Evolutionary conservation across 2,888 invertebrate genomes (phyloP).

Genomic region (Notodonta dromedarius): DNA sequence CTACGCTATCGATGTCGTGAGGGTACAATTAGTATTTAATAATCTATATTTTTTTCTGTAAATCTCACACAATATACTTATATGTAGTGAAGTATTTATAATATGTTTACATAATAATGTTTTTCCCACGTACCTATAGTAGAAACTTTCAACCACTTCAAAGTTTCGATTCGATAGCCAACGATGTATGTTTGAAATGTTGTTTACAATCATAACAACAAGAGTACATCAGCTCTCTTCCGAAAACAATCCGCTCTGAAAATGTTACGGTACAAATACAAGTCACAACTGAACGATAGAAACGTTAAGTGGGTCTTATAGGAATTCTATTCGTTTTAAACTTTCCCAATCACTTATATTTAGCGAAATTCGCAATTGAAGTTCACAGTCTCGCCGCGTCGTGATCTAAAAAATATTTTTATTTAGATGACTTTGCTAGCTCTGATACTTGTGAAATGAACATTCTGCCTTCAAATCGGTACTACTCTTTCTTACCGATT

Average conservation of each 20-base stretch:
- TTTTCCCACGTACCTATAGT: background rate
- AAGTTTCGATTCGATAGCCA: constrained; percentile 13
- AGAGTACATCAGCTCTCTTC: constrained; percentile 3
- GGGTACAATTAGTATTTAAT: no score
- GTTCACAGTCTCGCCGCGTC: background rate
- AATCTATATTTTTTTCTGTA: no score
- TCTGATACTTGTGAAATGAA: no score
- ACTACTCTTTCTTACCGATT: no score
- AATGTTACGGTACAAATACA: constrained; percentile 6
- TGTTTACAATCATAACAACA: constrained; percentile 21
- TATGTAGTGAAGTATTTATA: no score
- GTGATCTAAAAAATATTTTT: background rate
- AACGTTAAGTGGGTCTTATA: constrained; percentile 1
- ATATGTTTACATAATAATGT: no score
- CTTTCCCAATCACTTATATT: constrained; percentile 16
- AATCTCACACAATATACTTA: no score
- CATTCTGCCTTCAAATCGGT: no score
- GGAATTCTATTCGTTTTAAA: constrained; percentile 14
- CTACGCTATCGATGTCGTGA: no score
- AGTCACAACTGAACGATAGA: constrained; percentile 6
- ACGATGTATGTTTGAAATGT: constrained; percentile 10
- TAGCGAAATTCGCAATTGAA: constrained; percentile 16
- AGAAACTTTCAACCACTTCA: background rate
- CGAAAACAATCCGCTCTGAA: constrained; percentile 8
- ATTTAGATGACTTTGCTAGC: background rate